Percentiles rank a stretch among this genome's conserved stretches.
These are phyloP conservation scores for Axis porcinus DNA, from an alignment of 2,113 vertebrate species.

Conservation along the genomic window DNA sequence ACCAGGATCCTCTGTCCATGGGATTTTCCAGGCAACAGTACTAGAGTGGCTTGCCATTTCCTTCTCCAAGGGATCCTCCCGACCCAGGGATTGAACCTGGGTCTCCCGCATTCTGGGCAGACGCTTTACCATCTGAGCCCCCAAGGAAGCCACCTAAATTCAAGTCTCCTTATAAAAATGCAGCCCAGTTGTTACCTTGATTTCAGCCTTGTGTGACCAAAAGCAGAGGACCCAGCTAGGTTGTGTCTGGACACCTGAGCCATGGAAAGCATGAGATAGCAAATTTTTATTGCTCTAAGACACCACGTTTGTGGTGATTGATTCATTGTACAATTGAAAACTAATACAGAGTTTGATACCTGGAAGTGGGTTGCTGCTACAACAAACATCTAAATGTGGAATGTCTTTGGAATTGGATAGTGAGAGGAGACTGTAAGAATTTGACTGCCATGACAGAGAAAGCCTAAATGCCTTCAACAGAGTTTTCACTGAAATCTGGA, in stretches of 20 bases:
- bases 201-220: neutral
- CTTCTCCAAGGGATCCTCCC: neutral
- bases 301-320: neutral
- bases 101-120: fast-evolving
- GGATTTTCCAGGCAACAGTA: neutral
- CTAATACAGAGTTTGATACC: neutral
- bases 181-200: neutral
- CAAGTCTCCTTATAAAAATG: neutral
- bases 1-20: neutral
- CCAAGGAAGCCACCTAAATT: neutral
- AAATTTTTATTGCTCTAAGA: neutral
- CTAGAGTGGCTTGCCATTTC: neutral
- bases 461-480: neutral
- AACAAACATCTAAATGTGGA: neutral
- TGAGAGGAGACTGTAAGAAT: neutral
- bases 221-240: neutral
- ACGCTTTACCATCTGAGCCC: neutral
- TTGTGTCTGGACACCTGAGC: neutral
- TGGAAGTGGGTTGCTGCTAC: neutral
- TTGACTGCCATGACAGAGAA: neutral
- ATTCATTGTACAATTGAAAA: neutral
- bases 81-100: neutral
- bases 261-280: neutral
- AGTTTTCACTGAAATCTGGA: neutral
- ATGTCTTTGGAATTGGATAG: neutral